A percentile compares a stretch with the other conserved stretches of the same genome.
Evolutionary conservation across 2,797 vertebrate genomes (phyloP).

Genomic region (Typhlichthys eigenmanni): DNA sequence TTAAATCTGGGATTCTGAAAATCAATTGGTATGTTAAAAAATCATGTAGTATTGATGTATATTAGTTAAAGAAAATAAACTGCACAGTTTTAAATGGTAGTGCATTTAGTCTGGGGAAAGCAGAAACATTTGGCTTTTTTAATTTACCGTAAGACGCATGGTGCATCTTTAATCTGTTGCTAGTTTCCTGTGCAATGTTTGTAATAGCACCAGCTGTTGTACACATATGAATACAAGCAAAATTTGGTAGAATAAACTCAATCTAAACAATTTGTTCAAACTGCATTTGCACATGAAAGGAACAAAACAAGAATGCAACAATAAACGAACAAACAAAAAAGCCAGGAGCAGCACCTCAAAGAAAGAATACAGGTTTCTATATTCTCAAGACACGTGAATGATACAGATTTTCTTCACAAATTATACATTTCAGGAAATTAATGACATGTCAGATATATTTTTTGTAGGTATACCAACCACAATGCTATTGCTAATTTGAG

Average conservation of each 20-base stretch:
- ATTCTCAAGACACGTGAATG: slow-evolving; percentile 17
- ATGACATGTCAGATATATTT: neutral
- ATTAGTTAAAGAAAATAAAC: neutral
- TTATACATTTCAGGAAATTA: slow-evolving; percentile 11
- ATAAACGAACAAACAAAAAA: neutral
- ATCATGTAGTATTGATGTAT: slow-evolving; percentile 9
- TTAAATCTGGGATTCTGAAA: neutral
- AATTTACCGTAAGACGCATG: neutral
- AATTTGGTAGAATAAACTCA: slow-evolving; percentile 6
- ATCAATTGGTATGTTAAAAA: slow-evolving; percentile 1
- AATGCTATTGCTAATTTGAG: neutral
- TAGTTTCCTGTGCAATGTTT: neutral
- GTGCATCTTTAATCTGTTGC: neutral
- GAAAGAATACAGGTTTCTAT: slow-evolving; percentile 14
- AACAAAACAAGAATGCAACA: too few species aligned
- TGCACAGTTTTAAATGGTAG: slow-evolving; percentile 1
- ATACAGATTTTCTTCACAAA: slow-evolving; percentile 44
- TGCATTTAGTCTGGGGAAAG: neutral
- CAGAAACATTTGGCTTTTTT: slow-evolving; percentile 9
- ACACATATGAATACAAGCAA: slow-evolving; percentile 7
- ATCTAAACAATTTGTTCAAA: slow-evolving; percentile 6
- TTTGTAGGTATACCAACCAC: slow-evolving; percentile 25
- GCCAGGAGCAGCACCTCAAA: slow-evolving; percentile 6
- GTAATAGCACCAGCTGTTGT: slow-evolving; percentile 52
- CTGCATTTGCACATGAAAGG: slow-evolving; percentile 14